Base-by-base conservation (phyloP, 1,140 invertebrate species). In the Wiebesia pumilae region DNA sequence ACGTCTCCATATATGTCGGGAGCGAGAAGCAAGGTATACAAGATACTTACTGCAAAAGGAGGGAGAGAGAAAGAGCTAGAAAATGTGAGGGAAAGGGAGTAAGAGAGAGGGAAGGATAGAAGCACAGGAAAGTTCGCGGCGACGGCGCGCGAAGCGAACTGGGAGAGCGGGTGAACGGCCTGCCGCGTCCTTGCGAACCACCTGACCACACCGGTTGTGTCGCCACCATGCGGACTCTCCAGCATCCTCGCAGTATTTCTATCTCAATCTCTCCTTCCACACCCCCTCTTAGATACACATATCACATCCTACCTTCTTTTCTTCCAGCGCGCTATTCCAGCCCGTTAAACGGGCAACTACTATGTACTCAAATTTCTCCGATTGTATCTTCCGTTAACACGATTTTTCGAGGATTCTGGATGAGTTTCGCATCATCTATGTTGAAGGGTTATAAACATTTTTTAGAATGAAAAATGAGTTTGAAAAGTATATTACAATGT, bases 151-250 rank as follows among this genome's bases (percentile, higher is more conserved):
- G 85, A 47, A 89, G 78, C 87, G 89, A 91, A 89, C 89, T 33
- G 90, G 89, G 90, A 90, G 90, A 91, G 91, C 91, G 92, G 93
- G 93, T 94, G 93, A 94, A 93, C 89, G 93, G 92, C 93, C 93
- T 94, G 92, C 89, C 93, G 93, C 93, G 93, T 94, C 93, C 93
- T 94, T 94, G 93, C 92, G 91, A 94, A 92, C 93, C 93, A 94
- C 93, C 93, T 94, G 93, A 94, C 93, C 93, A 92, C 92, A 91
- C 91, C 91, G 91, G 90, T 90, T 90, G 91, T 92, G 90, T 91
- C 91, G 92, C 92, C 92, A 91, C 92, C 90, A 91, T 92, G 90
- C 91, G 92, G 91, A 87, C 90, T 91, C 88, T 91, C 88, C 90
- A 91, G 90, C 91, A 92, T 92, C 91, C 90, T 91, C 85, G 58